These are phyloP conservation scores for Eudemis profundana DNA, from an alignment of 2,888 invertebrate species.

Conservation along the genomic window DNA sequence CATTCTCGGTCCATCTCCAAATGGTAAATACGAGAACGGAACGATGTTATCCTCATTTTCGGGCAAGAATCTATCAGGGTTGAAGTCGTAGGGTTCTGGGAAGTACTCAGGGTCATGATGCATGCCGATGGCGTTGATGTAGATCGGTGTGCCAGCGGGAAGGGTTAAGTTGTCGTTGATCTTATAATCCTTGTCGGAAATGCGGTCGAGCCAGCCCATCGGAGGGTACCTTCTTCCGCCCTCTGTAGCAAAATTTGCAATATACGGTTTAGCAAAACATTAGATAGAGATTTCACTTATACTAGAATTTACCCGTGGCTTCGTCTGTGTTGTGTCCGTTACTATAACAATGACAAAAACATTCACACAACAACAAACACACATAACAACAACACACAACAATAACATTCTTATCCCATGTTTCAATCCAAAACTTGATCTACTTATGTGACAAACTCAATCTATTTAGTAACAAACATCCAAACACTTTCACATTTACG, in stretches of 20 bases:
- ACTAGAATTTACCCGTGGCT: no score
- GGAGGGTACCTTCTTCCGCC: constrained; percentile 58
- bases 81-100: constrained; percentile 44
- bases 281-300: no score
- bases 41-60: constrained; percentile 39
- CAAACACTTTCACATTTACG: no score
- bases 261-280: not conserved
- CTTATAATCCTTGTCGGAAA: constrained; percentile 54
- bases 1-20: constrained; percentile 46
- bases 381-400: no score
- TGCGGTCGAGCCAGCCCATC: constrained; percentile 66
- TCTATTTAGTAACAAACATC: no score
- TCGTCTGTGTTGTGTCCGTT: no score
- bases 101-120: constrained; percentile 50
- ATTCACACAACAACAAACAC: no score
- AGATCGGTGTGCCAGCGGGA: constrained; percentile 59
- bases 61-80: constrained; percentile 46
- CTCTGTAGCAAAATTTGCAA: constrained; percentile 58
- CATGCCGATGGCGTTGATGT: constrained; percentile 60
- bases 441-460: no score
- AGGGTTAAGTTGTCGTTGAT: constrained; percentile 61
- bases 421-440: no score
- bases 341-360: no score
- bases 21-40: constrained; percentile 46
- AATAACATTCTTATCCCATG: no score